Percentiles rank a stretch among this genome's conserved stretches.
These are phyloP conservation scores for Bradypodion pumilum DNA, from an alignment of 2,797 vertebrate species.

Conservation along the genomic window DNA sequence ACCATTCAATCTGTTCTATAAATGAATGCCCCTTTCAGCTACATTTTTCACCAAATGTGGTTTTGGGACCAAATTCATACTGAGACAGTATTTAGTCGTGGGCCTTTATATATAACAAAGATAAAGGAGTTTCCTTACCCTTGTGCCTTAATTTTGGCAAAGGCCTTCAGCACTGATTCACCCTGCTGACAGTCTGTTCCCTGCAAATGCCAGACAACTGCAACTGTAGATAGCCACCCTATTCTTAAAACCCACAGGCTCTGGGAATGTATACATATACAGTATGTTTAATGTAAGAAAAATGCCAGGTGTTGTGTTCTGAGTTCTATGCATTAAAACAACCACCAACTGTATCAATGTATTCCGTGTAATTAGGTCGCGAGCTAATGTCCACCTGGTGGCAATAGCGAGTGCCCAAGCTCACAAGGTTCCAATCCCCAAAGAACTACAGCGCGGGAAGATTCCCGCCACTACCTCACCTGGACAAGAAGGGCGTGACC, in stretches of 20 bases:
- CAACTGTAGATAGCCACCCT: background rate
- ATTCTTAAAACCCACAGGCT: conserved; percentile 3
- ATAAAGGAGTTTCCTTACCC: conserved; percentile 10
- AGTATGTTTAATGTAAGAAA: background rate
- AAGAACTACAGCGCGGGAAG: too few relatives aligned
- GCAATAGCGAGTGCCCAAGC: too few relatives aligned
- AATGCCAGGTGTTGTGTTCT: too few relatives aligned
- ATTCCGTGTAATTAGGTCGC: too few relatives aligned
- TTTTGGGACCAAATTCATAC: background rate
- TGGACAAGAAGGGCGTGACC: too few relatives aligned
- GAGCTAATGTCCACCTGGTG: too few relatives aligned
- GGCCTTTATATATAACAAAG: background rate
- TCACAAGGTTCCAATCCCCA: too few relatives aligned
- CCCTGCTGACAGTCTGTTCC: conserved; percentile 31
- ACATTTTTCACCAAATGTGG: background rate
- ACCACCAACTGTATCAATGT: too few relatives aligned
- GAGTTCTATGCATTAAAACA: too few relatives aligned
- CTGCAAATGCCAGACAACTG: conserved; percentile 11
- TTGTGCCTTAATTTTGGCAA: background rate
- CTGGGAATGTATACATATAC: background rate
- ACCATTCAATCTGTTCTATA: background rate
- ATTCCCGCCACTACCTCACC: too few relatives aligned
- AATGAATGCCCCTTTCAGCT: background rate
- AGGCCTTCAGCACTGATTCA: conserved; percentile 7
- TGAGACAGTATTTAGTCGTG: background rate